Conservation (phyloP, 1,140 invertebrate species). For the Ceratosolen solmsi region DNA sequence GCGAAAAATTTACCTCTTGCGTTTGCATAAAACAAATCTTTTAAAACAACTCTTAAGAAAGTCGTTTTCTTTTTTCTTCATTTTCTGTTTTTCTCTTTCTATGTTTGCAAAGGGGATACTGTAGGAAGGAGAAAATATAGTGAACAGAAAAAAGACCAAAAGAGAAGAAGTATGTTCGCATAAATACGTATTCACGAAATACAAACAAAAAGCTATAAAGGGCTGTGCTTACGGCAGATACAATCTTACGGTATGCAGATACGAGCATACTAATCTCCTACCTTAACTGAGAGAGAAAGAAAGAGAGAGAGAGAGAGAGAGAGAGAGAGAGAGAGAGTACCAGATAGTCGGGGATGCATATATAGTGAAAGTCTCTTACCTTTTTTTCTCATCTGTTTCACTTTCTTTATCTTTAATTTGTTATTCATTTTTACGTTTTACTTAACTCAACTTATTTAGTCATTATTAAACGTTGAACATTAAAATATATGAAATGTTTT, state of each 20-base stretch:
- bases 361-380: constrained; percentile 27
- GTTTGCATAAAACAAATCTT: constrained; percentile 65
- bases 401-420: background rate
- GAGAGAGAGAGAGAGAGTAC: constrained; percentile 2
- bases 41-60: constrained; percentile 34
- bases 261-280: constrained; percentile 70
- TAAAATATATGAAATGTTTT: too few relatives aligned
- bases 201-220: constrained; percentile 66
- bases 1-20: constrained; percentile 41
- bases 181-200: constrained; percentile 64
- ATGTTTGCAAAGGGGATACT: constrained; percentile 19
- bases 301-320: constrained; percentile 26
- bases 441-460: background rate
- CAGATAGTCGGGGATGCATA: constrained; percentile 24
- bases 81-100: constrained; percentile 16
- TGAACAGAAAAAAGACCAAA: constrained; percentile 53
- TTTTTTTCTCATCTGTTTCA: constrained; percentile 6
- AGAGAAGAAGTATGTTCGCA: constrained; percentile 63
- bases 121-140: background rate
- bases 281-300: background rate
- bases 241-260: constrained; percentile 71
- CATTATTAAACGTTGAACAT: too few relatives aligned
- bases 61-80: background rate
- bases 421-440: background rate
- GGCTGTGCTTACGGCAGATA: constrained; percentile 66